phyloP scores from a whole-genome alignment of 1,140 invertebrate species.

The Drosophila sproati region DNA sequence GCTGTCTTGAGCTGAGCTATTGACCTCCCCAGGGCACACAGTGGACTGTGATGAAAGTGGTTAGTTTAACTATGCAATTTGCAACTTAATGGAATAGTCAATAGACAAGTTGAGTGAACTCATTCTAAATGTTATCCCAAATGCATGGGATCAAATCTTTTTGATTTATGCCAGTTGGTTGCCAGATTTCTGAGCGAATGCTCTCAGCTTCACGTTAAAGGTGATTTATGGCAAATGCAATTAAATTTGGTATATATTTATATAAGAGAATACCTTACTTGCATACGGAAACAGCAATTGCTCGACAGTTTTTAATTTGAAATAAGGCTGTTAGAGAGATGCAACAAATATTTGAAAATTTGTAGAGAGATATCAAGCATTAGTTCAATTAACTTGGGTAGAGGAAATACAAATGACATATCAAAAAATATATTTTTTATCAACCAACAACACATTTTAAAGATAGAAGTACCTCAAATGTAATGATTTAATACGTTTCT shows the following conservation, averaged over 20 bases:
- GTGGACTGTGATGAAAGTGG: not conserved
- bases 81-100: constrained; percentile 44
- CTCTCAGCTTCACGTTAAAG: constrained; percentile 15
- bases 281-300: not conserved
- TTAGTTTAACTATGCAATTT: constrained; percentile 44
- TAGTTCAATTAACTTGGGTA: too few relatives aligned
- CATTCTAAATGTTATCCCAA: constrained; percentile 14
- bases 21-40: not conserved
- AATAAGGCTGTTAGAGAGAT: not conserved
- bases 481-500: not conserved
- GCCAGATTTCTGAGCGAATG: constrained; percentile 8
- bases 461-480: not conserved
- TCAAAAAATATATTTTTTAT: not conserved
- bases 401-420: not conserved
- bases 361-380: too few relatives aligned
- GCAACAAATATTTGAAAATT: not conserved
- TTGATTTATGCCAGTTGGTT: constrained; percentile 44
- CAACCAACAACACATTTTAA: too few relatives aligned
- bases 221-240: constrained; percentile 31
- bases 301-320: not conserved
- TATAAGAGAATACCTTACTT: not conserved
- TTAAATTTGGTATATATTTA: not conserved
- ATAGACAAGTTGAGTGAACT: constrained; percentile 8
- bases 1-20: constrained; percentile 31
- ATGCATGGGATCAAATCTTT: constrained; percentile 29